Evolutionary conservation across 2,888 invertebrate species (phyloP).

Genomic region (Trissolcus japonicus): DNA sequence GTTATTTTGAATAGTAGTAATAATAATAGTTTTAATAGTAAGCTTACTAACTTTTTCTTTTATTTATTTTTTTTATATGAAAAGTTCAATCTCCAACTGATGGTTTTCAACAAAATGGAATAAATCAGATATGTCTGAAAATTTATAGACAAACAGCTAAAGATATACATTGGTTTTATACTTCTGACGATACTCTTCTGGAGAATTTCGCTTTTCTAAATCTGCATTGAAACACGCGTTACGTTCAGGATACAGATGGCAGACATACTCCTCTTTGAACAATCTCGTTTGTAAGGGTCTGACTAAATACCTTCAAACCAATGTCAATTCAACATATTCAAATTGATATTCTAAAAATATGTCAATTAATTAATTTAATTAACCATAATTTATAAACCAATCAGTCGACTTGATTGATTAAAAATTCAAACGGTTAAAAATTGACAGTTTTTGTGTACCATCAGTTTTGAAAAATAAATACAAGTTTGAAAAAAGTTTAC

Average conservation of each 20-base stretch:
- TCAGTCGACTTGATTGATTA: no score
- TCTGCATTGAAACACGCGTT: constrained; percentile 56
- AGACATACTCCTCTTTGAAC: constrained; percentile 48
- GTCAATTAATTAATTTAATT: no score
- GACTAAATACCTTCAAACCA: constrained; percentile 33
- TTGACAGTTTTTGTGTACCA: no score
- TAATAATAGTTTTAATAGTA: no score
- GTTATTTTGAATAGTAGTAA: no score
- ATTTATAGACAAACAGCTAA: constrained; percentile 60
- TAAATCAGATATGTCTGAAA: constrained; percentile 56
- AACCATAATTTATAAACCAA: no score
- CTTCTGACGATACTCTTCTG: constrained; percentile 59
- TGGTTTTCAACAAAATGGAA: constrained; percentile 55
- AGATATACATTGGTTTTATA: constrained; percentile 58
- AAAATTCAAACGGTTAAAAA: no score
- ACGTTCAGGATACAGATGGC: constrained; percentile 49
- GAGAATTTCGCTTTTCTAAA: constrained; percentile 59
- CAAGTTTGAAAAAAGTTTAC: no score
- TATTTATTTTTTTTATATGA: no score
- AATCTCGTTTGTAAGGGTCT: constrained; percentile 47
- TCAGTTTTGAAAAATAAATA: no score
- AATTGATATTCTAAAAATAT: no score
- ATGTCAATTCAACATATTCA: constrained; percentile 3
- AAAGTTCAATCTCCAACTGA: constrained; percentile 2
- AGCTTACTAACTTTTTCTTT: no score